These are phyloP conservation scores for Fragum whitleyi DNA, from an alignment of 2,888 invertebrate genomes.

Conservation along the genomic window DNA sequence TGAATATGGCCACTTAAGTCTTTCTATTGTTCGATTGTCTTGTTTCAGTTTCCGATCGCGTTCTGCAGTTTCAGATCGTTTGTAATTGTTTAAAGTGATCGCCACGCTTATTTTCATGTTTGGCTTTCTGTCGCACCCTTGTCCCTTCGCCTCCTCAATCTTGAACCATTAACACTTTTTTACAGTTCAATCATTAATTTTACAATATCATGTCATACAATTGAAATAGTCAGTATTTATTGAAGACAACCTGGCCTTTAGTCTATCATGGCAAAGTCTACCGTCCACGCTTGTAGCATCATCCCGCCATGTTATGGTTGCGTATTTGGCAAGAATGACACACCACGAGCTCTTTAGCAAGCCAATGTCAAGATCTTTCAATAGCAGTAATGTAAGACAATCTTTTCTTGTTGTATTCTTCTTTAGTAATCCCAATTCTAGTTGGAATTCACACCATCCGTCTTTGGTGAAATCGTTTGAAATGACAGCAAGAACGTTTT, in stretches of 20 bases:
- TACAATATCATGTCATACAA: no score
- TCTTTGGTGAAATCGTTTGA: background rate
- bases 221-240: background rate
- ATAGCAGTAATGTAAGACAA: background rate
- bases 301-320: background rate
- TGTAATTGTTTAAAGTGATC: no score
- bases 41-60: no score
- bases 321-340: background rate
- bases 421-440: background rate
- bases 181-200: no score
- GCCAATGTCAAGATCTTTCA: background rate
- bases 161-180: no score
- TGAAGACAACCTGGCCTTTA: background rate
- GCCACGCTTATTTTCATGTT: no score
- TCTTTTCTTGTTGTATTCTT: constrained; percentile 1
- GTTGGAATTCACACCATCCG: background rate
- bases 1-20: no score
- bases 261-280: background rate
- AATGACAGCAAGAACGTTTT: background rate
- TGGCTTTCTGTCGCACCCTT: no score
- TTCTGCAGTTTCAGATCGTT: no score
- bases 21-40: no score
- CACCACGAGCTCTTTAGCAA: background rate
- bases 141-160: no score
- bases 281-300: background rate